Evolutionary conservation across 1,140 invertebrate species (phyloP).

Genomic region (Daktulosphaira vitifoliae): DNA sequence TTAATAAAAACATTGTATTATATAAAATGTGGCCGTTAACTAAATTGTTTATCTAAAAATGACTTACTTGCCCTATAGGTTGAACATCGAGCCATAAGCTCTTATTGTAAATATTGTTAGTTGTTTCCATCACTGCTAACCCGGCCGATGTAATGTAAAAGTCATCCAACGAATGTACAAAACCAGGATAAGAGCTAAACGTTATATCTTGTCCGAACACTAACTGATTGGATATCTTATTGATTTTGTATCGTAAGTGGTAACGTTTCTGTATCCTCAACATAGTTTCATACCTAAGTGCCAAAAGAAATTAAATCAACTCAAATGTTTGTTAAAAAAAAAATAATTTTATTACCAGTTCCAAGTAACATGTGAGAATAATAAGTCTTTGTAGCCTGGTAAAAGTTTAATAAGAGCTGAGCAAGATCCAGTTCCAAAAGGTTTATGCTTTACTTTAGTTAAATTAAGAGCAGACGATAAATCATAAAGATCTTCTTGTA

Average conservation of each 20-base stretch:
- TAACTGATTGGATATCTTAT: slow-evolving; percentile 46
- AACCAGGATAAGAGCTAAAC: slow-evolving; percentile 83
- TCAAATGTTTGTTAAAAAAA: too few species aligned
- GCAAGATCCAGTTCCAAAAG: slow-evolving; percentile 44
- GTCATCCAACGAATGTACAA: slow-evolving; percentile 78
- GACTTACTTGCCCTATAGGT: slow-evolving; percentile 1
- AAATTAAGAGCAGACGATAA: slow-evolving; percentile 42
- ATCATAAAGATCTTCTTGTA: slow-evolving; percentile 56
- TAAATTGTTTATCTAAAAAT: too few species aligned
- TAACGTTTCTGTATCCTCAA: slow-evolving; percentile 82
- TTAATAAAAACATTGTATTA: too few species aligned
- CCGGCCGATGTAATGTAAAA: slow-evolving; percentile 55
- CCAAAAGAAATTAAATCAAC: slow-evolving; percentile 35
- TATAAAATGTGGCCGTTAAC: too few species aligned
- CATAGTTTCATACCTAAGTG: slow-evolving; percentile 68
- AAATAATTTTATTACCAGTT: slow-evolving; percentile 41
- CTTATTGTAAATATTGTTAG: background rate
- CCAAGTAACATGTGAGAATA: slow-evolving; percentile 59
- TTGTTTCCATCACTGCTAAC: slow-evolving; percentile 19
- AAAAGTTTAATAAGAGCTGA: slow-evolving; percentile 58
- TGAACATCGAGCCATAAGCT: background rate
- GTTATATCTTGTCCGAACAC: slow-evolving; percentile 55
- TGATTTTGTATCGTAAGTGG: slow-evolving; percentile 63
- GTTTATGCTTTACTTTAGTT: slow-evolving; percentile 12
- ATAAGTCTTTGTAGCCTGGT: slow-evolving; percentile 50